Evolutionary conservation across 2,888 invertebrate genomes (phyloP).

Genomic region (Bimastos eiseni): DNA sequence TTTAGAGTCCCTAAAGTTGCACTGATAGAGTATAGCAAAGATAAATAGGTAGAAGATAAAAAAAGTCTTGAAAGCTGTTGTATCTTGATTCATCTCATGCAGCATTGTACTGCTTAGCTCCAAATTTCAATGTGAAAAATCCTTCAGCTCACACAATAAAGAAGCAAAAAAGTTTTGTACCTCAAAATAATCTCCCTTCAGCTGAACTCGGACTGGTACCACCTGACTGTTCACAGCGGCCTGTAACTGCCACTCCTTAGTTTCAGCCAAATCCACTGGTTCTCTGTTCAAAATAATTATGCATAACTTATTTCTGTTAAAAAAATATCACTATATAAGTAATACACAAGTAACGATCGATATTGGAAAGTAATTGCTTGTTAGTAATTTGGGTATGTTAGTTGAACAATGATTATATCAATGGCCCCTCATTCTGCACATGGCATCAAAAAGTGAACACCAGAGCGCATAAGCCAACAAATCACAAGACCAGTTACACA

Average conservation of each 20-base stretch:
- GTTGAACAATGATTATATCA: background rate
- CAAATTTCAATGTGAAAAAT: background rate
- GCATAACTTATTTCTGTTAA: background rate
- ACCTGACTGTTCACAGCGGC: background rate
- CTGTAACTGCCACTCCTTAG: conserved; percentile 24
- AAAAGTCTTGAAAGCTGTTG: background rate
- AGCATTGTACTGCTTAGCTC: background rate
- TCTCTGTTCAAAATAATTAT: background rate
- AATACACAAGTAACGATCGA: background rate
- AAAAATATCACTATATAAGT: background rate
- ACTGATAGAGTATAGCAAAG: too few species aligned
- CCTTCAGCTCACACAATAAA: background rate
- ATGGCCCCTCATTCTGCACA: background rate
- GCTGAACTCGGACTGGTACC: background rate
- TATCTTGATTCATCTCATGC: background rate
- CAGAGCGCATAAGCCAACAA: background rate
- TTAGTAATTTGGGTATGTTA: background rate
- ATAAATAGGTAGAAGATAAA: too few species aligned
- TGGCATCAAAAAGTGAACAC: background rate
- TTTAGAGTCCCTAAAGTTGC: too few species aligned
- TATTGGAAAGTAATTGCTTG: background rate
- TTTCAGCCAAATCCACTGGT: background rate
- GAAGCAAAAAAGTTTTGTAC: background rate
- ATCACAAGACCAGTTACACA: background rate
- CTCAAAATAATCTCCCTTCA: conserved; percentile 25